A percentile compares a stretch with the other conserved stretches of the same genome.
Conservation (phyloP, 2,888 invertebrate genomes). For the Nycteola revayana region DNA sequence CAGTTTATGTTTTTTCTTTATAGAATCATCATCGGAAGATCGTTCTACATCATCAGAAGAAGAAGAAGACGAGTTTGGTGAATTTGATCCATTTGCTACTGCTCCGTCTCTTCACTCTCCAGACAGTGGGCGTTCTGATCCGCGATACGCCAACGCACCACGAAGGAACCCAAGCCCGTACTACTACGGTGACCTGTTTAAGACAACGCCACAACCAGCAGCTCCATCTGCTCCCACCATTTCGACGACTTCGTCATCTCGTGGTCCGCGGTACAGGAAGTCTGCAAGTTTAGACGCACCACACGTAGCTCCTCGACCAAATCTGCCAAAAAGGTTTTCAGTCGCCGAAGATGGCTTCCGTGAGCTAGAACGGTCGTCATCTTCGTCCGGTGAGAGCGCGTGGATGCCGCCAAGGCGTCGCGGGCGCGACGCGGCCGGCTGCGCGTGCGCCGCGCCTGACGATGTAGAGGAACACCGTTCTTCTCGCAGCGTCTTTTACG, state of each 20-base stretch:
- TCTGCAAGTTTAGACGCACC: slow-evolving; percentile 88
- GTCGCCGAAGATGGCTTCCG: slow-evolving; percentile 87
- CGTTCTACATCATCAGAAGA: slow-evolving; percentile 79
- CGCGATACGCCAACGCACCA: slow-evolving; percentile 79
- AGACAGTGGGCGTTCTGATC: slow-evolving; percentile 84
- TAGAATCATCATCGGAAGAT: slow-evolving; percentile 72
- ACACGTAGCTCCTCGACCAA: slow-evolving; percentile 84
- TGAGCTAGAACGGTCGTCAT: slow-evolving; percentile 77
- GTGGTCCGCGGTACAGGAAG: slow-evolving; percentile 84
- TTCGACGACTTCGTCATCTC: slow-evolving; percentile 67
- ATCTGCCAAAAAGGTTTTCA: slow-evolving; percentile 85
- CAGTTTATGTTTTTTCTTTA: slow-evolving; percentile 53
- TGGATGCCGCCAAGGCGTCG: slow-evolving; percentile 89
- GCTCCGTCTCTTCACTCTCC: slow-evolving; percentile 85
- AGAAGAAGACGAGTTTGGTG: slow-evolving; percentile 83
- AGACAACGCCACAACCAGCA: slow-evolving; percentile 65
- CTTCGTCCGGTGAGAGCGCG: slow-evolving; percentile 81
- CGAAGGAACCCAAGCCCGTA: slow-evolving; percentile 90
- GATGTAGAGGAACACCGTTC: slow-evolving; percentile 85
- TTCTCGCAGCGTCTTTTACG: slow-evolving; percentile 85
- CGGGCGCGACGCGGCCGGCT: slow-evolving; percentile 85
- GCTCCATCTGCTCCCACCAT: slow-evolving; percentile 76
- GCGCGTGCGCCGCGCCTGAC: slow-evolving; percentile 87
- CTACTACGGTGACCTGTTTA: slow-evolving; percentile 90
- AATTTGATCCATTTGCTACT: slow-evolving; percentile 73